These are phyloP conservation scores for Pocota personata DNA, from an alignment of 2,888 invertebrate genomes.

Conservation along the genomic window DNA sequence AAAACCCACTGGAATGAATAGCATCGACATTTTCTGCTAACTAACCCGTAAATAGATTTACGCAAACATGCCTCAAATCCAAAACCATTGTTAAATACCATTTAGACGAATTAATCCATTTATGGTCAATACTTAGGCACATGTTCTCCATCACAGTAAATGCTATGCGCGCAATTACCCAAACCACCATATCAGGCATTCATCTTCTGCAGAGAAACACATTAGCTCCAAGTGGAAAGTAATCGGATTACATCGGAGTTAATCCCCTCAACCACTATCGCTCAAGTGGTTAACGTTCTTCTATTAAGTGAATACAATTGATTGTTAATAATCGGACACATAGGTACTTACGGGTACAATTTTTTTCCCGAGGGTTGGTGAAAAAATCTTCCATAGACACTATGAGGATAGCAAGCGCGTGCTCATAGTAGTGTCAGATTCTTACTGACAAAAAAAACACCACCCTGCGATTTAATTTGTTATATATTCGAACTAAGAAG, in stretches of 20 bases:
- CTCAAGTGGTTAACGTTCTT: background rate
- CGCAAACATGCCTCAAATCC: background rate
- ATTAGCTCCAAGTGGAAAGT: background rate
- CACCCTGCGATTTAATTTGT: no score
- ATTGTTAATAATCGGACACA: background rate
- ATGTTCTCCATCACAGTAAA: background rate
- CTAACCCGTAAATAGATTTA: background rate
- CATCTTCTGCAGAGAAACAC: background rate
- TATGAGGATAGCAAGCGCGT: no score
- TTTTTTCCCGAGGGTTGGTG: no score
- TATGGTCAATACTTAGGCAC: background rate
- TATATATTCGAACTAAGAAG: no score
- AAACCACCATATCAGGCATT: background rate
- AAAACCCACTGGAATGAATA: background rate
- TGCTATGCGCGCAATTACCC: background rate
- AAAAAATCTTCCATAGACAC: no score
- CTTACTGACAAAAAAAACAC: no score
- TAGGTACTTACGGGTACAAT: background rate
- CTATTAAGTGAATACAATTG: background rate
- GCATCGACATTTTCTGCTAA: background rate
- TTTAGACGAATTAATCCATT: constrained; percentile 17
- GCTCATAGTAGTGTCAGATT: no score
- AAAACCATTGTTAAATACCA: constrained; percentile 14
- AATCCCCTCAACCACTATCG: background rate
- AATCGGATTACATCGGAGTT: background rate